Evolutionary conservation across 1,140 invertebrate species (phyloP).

Genomic region (Temnothorax longispinosus): DNA sequence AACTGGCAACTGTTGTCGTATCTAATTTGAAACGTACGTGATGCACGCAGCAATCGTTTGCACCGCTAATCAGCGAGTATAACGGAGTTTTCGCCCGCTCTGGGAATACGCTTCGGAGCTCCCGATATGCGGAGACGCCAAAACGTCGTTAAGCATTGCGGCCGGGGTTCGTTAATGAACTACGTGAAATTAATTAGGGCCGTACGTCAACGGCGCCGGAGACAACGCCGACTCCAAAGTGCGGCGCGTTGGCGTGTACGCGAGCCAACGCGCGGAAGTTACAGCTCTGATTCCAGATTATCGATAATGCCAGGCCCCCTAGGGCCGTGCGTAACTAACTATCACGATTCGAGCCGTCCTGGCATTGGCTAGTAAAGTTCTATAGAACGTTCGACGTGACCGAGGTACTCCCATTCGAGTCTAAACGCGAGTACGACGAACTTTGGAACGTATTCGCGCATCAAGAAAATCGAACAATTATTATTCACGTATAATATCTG

Average conservation of each 20-base stretch:
- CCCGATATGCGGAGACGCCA: constrained; percentile 48
- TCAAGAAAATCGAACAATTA: constrained; percentile 7
- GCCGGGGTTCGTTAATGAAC: constrained; percentile 71
- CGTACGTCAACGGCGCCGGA: constrained; percentile 62
- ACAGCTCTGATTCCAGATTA: constrained; percentile 72
- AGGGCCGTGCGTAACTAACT: constrained; percentile 59
- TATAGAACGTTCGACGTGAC: constrained; percentile 39
- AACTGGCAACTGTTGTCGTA: not conserved
- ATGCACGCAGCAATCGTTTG: constrained; percentile 52
- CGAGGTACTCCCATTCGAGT: constrained; percentile 22
- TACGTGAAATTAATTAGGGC: constrained; percentile 74
- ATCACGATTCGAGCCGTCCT: constrained; percentile 57
- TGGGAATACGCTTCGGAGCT: constrained; percentile 36
- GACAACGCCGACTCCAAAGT: constrained; percentile 56
- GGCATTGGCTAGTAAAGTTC: constrained; percentile 37
- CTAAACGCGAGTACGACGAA: constrained; percentile 22
- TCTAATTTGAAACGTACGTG: not conserved
- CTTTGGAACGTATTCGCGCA: not conserved
- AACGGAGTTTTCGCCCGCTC: constrained; percentile 31
- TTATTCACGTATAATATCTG: not conserved
- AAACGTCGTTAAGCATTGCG: constrained; percentile 71
- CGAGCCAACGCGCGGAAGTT: constrained; percentile 51
- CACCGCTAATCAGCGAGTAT: constrained; percentile 59
- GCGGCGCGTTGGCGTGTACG: constrained; percentile 28
- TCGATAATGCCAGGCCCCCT: constrained; percentile 70